phyloP scores from a whole-genome alignment of 2,797 vertebrate species.

The Micropoecilia bifurca region DNA sequence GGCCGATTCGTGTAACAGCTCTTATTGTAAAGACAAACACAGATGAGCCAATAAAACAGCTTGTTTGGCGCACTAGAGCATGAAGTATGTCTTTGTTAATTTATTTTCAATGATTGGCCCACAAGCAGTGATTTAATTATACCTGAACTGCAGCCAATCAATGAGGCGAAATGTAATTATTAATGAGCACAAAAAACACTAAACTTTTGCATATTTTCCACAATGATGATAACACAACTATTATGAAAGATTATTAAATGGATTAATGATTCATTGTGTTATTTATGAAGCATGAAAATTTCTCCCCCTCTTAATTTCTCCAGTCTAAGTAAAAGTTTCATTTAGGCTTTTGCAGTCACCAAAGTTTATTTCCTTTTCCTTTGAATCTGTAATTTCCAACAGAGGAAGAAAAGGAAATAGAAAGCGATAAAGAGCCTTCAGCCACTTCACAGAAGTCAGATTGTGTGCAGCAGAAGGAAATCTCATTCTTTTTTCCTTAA shows the following conservation, averaged over 20 bases:
- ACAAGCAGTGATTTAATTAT: conserved; percentile 31
- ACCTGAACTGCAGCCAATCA: conserved; percentile 32
- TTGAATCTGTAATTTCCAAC: not conserved
- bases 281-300: not conserved
- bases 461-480: not conserved
- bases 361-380: not conserved
- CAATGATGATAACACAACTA: conserved; percentile 9
- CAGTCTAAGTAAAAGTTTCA: not conserved
- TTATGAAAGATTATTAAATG: conserved; percentile 5
- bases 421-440: not conserved
- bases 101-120: conserved; percentile 42
- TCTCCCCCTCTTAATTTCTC: not conserved
- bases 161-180: conserved; percentile 34
- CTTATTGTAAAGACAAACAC: conserved; percentile 24
- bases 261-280: conserved; percentile 1
- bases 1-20: conserved; percentile 2
- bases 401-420: not conserved
- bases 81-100: conserved; percentile 33
- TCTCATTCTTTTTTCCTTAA: not conserved
- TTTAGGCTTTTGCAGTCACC: not conserved
- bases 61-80: conserved; percentile 32
- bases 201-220: conserved; percentile 5
- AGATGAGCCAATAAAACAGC: conserved; percentile 18
- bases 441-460: not conserved
- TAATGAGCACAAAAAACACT: conserved; percentile 23